Evolutionary conservation across 2,888 invertebrate species (phyloP).

Genomic region (Neoitamus cyanurus): DNA sequence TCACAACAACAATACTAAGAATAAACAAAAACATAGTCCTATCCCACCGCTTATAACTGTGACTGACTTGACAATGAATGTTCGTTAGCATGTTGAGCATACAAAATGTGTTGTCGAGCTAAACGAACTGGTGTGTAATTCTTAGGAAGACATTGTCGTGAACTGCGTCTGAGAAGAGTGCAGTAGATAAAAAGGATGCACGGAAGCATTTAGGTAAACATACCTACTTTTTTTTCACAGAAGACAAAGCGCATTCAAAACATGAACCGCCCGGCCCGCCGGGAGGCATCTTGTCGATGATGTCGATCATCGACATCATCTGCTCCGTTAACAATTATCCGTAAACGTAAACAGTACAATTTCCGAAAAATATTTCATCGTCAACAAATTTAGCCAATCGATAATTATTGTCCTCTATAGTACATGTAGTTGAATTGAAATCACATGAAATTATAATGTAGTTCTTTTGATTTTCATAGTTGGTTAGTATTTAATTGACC

Average conservation of each 20-base stretch:
- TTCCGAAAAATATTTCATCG: constrained; percentile 6
- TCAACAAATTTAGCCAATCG: constrained; percentile 25
- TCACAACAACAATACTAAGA: too few relatives aligned
- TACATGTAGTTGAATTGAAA: neutral
- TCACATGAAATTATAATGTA: neutral
- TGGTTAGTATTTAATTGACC: constrained; percentile 39
- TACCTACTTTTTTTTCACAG: neutral
- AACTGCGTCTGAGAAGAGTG: neutral
- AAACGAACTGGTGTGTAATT: neutral
- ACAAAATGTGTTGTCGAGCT: neutral
- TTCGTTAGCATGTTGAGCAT: neutral
- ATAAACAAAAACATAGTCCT: neutral
- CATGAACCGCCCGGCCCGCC: constrained; percentile 13
- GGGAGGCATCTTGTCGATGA: neutral
- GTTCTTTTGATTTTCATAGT: constrained; percentile 31
- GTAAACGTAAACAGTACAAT: constrained; percentile 7
- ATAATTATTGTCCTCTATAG: constrained; percentile 39
- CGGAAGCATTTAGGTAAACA: constrained; percentile 3
- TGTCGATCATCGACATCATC: neutral
- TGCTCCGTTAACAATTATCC: neutral
- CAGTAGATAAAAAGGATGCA: neutral
- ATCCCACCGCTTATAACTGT: neutral
- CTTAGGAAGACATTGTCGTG: neutral
- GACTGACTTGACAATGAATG: neutral
- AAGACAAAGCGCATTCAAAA: neutral